These are phyloP conservation scores for Metaphire vulgaris DNA, from an alignment of 1,140 invertebrate species.

Conservation along the genomic window DNA sequence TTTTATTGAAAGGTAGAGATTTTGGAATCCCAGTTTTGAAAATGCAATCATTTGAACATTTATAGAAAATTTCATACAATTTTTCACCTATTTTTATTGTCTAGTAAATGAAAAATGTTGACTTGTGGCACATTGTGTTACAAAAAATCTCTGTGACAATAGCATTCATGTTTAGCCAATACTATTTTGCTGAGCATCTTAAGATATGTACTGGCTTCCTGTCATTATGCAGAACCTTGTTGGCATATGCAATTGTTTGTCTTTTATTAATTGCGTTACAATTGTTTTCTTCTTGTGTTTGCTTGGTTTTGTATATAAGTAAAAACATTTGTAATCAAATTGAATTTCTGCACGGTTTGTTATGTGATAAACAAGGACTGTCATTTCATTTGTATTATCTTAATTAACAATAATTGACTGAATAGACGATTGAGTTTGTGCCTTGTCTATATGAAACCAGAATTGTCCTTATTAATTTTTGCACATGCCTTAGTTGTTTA, in stretches of 20 bases:
- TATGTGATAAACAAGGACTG: background rate
- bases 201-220: background rate
- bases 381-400: background rate
- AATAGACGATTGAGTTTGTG: background rate
- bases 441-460: background rate
- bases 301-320: background rate
- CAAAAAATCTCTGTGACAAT: no score
- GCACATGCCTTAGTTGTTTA: slow-evolving; percentile 1
- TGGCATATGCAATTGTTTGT: slow-evolving; percentile 1
- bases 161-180: no score
- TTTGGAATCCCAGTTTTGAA: no score
- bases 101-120: no score
- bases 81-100: no score
- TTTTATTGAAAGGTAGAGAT: no score
- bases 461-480: slow-evolving; percentile 1
- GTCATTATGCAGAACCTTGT: background rate
- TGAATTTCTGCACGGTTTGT: background rate
- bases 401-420: background rate
- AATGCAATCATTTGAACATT: no score
- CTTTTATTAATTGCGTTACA: background rate
- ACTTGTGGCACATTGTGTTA: no score
- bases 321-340: background rate
- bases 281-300: background rate
- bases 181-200: no score
- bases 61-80: no score